These are phyloP conservation scores for Scytalopus superciliaris DNA, from an alignment of 2,113 vertebrate species.

Conservation along the genomic window DNA sequence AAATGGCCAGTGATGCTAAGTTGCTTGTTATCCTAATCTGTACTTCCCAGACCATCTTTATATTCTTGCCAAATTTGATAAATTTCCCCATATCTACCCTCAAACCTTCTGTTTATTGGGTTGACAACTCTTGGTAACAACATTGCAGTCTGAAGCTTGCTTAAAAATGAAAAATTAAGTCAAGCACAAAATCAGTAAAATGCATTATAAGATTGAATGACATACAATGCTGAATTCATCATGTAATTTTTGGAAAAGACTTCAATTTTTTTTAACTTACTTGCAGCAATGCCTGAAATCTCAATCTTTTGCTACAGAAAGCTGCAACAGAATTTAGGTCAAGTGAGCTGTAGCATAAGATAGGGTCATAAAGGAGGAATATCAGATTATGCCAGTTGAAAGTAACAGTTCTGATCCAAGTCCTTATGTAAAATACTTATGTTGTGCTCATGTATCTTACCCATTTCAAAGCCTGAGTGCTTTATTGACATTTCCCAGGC, in stretches of 20 bases:
- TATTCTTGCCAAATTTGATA: neutral
- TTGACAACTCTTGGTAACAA: neutral
- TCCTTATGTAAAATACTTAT: neutral
- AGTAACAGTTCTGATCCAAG: neutral
- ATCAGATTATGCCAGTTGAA: neutral
- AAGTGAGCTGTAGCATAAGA: neutral
- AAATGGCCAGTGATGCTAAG: neutral
- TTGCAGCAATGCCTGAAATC: neutral
- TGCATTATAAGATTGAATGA: neutral
- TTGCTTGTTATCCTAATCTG: neutral
- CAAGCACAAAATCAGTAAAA: neutral
- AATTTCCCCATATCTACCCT: neutral
- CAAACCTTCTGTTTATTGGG: neutral
- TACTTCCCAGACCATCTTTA: neutral
- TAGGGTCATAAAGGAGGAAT: neutral
- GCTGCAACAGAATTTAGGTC: slow-evolving; percentile 13
- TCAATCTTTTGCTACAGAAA: neutral
- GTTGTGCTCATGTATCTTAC: neutral
- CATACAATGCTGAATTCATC: neutral
- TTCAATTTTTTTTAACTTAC: neutral
- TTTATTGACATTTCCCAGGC: slow-evolving; percentile 5
- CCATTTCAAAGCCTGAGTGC: neutral
- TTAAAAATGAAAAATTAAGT: neutral
- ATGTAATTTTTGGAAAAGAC: neutral
- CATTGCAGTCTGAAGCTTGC: neutral